These are phyloP conservation scores for Palythoa grandiflora DNA, from an alignment of 92 coral and sea anemone species.

Conservation along the genomic window DNA sequence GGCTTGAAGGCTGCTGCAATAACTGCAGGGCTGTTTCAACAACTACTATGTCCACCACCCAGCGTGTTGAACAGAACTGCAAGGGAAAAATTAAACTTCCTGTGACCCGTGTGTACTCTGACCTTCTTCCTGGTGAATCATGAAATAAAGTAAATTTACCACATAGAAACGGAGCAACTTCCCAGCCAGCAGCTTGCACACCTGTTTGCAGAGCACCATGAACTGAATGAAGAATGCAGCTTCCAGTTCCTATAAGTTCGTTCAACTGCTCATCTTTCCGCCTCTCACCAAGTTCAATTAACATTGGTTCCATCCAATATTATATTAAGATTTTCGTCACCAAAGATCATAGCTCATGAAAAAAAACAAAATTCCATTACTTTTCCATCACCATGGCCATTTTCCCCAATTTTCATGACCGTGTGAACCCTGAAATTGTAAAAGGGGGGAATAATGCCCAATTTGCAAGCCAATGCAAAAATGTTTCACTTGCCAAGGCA, in stretches of 20 bases:
- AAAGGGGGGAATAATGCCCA: background rate
- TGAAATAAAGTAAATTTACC: slow-evolving; percentile 7
- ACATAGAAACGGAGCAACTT: slow-evolving; percentile 29
- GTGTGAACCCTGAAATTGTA: too few relatives aligned
- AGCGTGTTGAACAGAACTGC: slow-evolving; percentile 24
- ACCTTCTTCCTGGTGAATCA: slow-evolving; percentile 43
- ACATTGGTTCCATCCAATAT: slow-evolving; percentile 37
- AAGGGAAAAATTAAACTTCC: slow-evolving; percentile 34
- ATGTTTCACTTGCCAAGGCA: slow-evolving; percentile 24
- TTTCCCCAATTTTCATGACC: too few relatives aligned
- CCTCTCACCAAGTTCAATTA: slow-evolving; percentile 37
- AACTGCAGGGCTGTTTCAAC: slow-evolving; percentile 30
- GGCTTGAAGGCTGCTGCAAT: slow-evolving; percentile 24
- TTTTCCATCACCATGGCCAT: too few relatives aligned
- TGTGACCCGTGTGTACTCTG: slow-evolving; percentile 24
- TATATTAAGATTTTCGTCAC: too few relatives aligned
- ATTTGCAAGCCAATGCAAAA: background rate
- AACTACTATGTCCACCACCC: slow-evolving; percentile 26
- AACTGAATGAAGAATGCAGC: slow-evolving; percentile 18
- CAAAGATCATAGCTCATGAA: too few relatives aligned
- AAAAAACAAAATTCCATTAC: too few relatives aligned
- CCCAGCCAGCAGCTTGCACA: slow-evolving; percentile 33
- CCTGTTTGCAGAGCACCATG: slow-evolving; percentile 35
- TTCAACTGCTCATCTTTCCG: slow-evolving; percentile 27
- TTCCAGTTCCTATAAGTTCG: slow-evolving; percentile 20